These are phyloP conservation scores for Rhaphigaster nebulosa DNA, from an alignment of 2,888 invertebrate species.

Conservation along the genomic window DNA sequence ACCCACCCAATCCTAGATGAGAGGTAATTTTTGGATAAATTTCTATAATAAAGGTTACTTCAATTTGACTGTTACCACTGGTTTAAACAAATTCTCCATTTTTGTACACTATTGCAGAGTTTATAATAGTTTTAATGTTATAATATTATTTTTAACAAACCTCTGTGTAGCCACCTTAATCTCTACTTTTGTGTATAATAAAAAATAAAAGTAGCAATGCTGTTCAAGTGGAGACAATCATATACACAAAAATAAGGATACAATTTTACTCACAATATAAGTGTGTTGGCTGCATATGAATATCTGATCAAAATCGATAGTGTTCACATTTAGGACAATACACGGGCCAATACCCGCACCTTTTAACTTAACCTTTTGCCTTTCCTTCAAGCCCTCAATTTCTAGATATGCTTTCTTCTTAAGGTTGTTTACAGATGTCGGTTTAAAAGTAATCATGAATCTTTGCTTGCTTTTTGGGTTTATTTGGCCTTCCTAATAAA, in stretches of 20 bases:
- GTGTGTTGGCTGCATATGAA: conserved; percentile 48
- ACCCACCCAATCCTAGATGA: no score
- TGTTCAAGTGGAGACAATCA: neutral
- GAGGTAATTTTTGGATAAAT: no score
- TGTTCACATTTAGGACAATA: conserved; percentile 16
- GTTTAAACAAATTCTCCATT: neutral
- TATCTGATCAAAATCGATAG: conserved; percentile 32
- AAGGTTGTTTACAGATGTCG: neutral
- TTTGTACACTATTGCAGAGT: neutral
- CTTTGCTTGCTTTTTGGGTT: conserved; percentile 30
- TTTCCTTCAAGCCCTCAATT: neutral
- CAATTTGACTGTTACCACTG: neutral
- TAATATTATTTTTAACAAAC: neutral
- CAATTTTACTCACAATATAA: conserved; percentile 44
- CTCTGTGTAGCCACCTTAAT: neutral
- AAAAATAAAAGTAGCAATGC: neutral
- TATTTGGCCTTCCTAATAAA: neutral
- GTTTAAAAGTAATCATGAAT: neutral
- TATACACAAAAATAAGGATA: neutral
- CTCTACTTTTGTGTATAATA: neutral
- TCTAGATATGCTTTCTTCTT: conserved; percentile 4
- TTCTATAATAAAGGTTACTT: no score
- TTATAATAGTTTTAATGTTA: neutral
- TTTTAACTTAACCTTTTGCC: neutral
- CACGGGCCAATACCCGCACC: conserved; percentile 8